Percentiles rank a stretch among this genome's conserved stretches.
phyloP scores from a whole-genome alignment of 2,888 invertebrate species.

The Aelia acuminata region DNA sequence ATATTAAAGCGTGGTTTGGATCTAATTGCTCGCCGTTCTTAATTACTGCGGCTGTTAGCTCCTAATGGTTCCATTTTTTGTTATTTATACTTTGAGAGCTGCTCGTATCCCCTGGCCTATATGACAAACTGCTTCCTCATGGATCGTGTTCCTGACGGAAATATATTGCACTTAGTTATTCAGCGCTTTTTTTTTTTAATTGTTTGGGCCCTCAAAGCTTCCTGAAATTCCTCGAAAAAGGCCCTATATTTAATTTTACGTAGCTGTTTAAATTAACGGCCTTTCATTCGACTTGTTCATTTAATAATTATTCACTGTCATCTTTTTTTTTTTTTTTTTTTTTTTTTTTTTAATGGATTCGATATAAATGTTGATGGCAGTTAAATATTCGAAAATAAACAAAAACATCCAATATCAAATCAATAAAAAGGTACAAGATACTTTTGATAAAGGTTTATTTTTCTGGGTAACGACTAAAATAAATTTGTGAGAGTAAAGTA shows the following conservation, averaged over 20 bases:
- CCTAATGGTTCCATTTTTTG: slow-evolving; percentile 42
- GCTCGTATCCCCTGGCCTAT: not conserved
- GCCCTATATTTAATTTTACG: not conserved
- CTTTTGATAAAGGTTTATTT: too few relatives aligned
- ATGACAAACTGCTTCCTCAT: not conserved
- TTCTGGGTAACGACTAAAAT: too few relatives aligned
- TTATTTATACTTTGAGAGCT: slow-evolving; percentile 16
- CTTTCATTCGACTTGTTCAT: too few relatives aligned
- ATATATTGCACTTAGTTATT: slow-evolving; percentile 15
- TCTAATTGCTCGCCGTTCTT: slow-evolving; percentile 28
- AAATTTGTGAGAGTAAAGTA: too few relatives aligned
- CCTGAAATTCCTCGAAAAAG: not conserved
- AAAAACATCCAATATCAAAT: too few relatives aligned
- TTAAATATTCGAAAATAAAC: too few relatives aligned
- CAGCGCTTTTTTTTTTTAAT: not conserved
- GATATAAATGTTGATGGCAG: too few relatives aligned
- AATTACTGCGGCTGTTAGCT: not conserved
- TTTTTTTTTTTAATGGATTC: too few relatives aligned
- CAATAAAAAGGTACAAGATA: too few relatives aligned
- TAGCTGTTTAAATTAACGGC: not conserved
- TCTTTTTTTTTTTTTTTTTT: too few relatives aligned
- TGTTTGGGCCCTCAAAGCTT: not conserved
- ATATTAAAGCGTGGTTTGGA: slow-evolving; percentile 28
- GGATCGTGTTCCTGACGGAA: not conserved
- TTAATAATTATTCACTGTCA: too few relatives aligned